These are phyloP conservation scores for Caenorhabditis sp. DNA, from an alignment of 2,888 invertebrate genomes.

Conservation along the genomic window DNA sequence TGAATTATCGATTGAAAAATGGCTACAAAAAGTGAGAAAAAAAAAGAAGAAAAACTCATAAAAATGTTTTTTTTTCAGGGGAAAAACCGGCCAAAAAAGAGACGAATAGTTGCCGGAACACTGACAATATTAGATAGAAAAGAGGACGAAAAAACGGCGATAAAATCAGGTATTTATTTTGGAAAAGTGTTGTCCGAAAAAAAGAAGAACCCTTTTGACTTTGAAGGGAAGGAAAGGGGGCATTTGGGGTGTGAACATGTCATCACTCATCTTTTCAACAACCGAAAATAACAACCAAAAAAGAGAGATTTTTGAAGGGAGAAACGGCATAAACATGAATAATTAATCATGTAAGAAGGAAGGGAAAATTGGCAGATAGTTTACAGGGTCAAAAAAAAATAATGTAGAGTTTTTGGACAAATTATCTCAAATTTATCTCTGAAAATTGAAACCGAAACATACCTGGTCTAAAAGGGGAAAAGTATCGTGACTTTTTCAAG, in stretches of 20 bases:
- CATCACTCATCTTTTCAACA: too few relatives aligned
- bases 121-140: slow-evolving; percentile 36
- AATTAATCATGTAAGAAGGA: neutral
- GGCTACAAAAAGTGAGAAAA: slow-evolving; percentile 11
- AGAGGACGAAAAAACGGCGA: slow-evolving; percentile 2
- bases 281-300: too few relatives aligned
- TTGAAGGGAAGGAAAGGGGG: too few relatives aligned
- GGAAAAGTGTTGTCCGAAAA: neutral
- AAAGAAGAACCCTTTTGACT: neutral
- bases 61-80: neutral
- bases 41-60: too few relatives aligned
- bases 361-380: too few relatives aligned
- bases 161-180: slow-evolving; percentile 24
- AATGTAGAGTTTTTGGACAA: too few relatives aligned
- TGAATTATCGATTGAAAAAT: slow-evolving; percentile 24
- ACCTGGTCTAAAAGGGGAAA: too few relatives aligned
- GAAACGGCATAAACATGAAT: neutral
- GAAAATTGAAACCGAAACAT: too few relatives aligned
- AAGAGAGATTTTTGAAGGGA: neutral
- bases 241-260: too few relatives aligned
- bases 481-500: too few relatives aligned
- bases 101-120: slow-evolving; percentile 32
- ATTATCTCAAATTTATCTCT: too few relatives aligned
- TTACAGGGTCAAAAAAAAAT: too few relatives aligned
- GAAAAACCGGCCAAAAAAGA: slow-evolving; percentile 9